Percentiles rank a stretch among this genome's conserved stretches.
phyloP scores from a whole-genome alignment of 2,888 invertebrate genomes.

The Athrips mouffetella region DNA sequence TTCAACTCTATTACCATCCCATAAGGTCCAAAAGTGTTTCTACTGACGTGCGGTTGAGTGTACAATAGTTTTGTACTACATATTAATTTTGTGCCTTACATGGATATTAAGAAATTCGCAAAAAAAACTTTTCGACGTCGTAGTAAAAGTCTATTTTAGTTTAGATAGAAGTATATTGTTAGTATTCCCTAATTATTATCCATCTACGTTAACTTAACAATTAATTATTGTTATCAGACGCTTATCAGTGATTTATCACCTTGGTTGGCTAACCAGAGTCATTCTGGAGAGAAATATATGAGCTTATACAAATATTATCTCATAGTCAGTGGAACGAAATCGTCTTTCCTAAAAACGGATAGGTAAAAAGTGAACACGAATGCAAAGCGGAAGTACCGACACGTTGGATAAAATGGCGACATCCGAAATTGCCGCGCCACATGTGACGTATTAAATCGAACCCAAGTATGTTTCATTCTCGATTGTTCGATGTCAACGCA shows the following conservation, averaged over 20 bases:
- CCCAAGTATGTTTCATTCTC: slow-evolving; percentile 8
- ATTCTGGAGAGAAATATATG: slow-evolving; percentile 17
- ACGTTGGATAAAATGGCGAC: slow-evolving; percentile 17
- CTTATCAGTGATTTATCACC: slow-evolving; percentile 30
- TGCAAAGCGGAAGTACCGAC: slow-evolving; percentile 17
- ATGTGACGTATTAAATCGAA: slow-evolving; percentile 1
- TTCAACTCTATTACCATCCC: too few relatives aligned
- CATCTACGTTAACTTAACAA: slow-evolving; percentile 9
- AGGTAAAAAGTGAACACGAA: neutral
- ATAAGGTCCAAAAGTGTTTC: too few relatives aligned
- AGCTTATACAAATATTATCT: slow-evolving; percentile 11
- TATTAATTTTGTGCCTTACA: too few relatives aligned
- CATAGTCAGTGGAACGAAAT: slow-evolving; percentile 14
- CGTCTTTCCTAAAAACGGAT: slow-evolving; percentile 6
- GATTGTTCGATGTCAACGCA: slow-evolving; percentile 24
- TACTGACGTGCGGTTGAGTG: too few relatives aligned
- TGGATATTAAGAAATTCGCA: too few relatives aligned
- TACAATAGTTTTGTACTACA: too few relatives aligned
- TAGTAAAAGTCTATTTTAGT: too few relatives aligned
- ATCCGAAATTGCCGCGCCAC: slow-evolving; percentile 5
- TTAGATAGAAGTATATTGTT: neutral
- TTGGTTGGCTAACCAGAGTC: slow-evolving; percentile 16
- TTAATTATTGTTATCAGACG: slow-evolving; percentile 22
- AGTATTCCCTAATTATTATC: neutral
- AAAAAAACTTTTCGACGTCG: too few relatives aligned